phyloP scores from a whole-genome alignment of 2,888 invertebrate genomes.

The Toxonevra muliebris region DNA sequence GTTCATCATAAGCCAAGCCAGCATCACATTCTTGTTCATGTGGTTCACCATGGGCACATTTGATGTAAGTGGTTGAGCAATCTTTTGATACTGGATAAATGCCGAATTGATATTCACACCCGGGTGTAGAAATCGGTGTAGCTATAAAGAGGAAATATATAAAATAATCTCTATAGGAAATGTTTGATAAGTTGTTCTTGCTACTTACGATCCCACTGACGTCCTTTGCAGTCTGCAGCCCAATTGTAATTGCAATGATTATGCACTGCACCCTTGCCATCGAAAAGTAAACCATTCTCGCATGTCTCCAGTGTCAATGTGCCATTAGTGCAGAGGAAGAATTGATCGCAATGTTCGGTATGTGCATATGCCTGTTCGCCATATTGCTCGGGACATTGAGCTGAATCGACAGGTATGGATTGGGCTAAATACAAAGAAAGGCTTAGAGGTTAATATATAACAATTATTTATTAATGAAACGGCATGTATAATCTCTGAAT shows the following conservation, averaged over 20 bases:
- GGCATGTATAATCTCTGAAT: neutral
- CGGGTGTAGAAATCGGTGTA: conserved; percentile 80
- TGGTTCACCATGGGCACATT: conserved; percentile 85
- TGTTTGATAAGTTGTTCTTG: neutral
- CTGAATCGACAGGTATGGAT: conserved; percentile 72
- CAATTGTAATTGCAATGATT: conserved; percentile 95
- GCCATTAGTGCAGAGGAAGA: conserved; percentile 92
- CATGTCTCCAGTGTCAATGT: conserved; percentile 89
- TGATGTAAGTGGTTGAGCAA: conserved; percentile 87
- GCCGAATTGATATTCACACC: conserved; percentile 89
- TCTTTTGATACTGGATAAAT: conserved; percentile 82
- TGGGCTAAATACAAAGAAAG: conserved; percentile 63
- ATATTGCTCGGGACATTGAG: conserved; percentile 82
- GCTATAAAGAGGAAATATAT: conserved; percentile 67
- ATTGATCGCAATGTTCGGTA: conserved; percentile 86
- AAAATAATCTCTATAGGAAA: no score
- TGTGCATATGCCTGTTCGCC: conserved; percentile 87
- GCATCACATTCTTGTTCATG: conserved; percentile 84
- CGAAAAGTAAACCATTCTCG: conserved; percentile 90
- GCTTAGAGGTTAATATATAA: neutral
- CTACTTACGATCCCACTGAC: conserved; percentile 80
- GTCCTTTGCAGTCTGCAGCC: conserved; percentile 86
- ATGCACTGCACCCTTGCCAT: conserved; percentile 88
- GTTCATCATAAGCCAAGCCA: conserved; percentile 88
- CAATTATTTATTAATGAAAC: neutral